Conservation (phyloP, 2,888 invertebrate genomes). For the Himalopsyche tibetana region DNA sequence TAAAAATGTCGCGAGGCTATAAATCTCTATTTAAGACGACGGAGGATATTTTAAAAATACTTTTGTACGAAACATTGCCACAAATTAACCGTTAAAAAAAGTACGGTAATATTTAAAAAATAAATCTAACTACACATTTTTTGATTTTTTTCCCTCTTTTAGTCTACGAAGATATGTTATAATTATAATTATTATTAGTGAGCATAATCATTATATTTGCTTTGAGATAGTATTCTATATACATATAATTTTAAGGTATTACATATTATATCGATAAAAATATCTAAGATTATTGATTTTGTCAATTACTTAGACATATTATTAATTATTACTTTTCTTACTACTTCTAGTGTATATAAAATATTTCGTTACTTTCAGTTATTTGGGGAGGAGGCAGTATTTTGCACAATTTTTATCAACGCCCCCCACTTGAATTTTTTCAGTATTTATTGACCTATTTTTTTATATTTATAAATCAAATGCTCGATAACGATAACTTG, state of each 20-base stretch:
- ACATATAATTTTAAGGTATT: not conserved
- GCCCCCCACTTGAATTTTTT: no score
- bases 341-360: constrained; percentile 1
- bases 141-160: no score
- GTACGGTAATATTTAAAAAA: no score
- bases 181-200: not conserved
- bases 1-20: not conserved
- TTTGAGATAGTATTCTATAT: constrained; percentile 11
- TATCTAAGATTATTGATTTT: not conserved
- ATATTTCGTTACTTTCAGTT: not conserved
- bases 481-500: no score
- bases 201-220: not conserved
- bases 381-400: not conserved
- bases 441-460: no score
- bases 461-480: no score
- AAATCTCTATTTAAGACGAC: not conserved
- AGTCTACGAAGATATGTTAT: no score
- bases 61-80: no score
- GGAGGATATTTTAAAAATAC: no score
- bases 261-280: not conserved
- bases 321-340: not conserved
- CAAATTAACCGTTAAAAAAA: no score
- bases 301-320: not conserved
- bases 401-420: constrained; percentile 1
- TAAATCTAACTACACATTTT: no score